Base-by-base conservation (phyloP, 2,797 vertebrate species). In the Sandelia bainsii region DNA sequence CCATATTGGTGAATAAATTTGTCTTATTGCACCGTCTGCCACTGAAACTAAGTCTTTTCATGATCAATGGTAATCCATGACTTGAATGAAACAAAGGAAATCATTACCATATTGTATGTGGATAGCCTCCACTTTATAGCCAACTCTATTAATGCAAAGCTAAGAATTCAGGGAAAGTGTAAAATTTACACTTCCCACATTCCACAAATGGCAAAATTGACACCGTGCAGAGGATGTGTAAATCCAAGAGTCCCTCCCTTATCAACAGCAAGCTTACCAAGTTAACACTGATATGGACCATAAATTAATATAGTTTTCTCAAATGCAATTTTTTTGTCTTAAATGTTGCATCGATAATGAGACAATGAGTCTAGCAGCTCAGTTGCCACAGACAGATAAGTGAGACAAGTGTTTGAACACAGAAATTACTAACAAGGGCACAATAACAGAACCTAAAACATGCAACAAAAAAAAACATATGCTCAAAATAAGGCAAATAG, bases 151-250 rank as follows among this genome's bases (percentile, higher is more conserved):
- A 57, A 86, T 84, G 82, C 58, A 80, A 74, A 86, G 85, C 79
- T 75, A 46, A 69, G 50, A 72, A 60, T 80, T 44, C 39, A 80
- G 40, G 40, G 63, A 84, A 74, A 63, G 75, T 25, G 83, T 77
- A 79, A 91, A 91, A 88, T 87, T 88, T 85, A 85, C 91, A 94
- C 90, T 92, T 83, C 93, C 92, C 91, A 94, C 93, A 89, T 88
- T 85, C 86, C 91, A 90, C 92, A 94, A 94, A 93, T 94, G 94
- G 90, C 63, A 86, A 82, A 89, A 86, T 75, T 84, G 72, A 91
- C 89, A 90, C 84, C 73, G 84, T 74, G 76, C 84, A 85, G 82
- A 87, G 60, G 78, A 89, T 53, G 85, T 92, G 87, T 81, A 79
- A 90, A 84, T 62, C 76, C 72, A 78, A n/a, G 59, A 73, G 67